Evolutionary conservation across 2,113 vertebrate genomes (phyloP).

Genomic region (Lamprotornis superbus): DNA sequence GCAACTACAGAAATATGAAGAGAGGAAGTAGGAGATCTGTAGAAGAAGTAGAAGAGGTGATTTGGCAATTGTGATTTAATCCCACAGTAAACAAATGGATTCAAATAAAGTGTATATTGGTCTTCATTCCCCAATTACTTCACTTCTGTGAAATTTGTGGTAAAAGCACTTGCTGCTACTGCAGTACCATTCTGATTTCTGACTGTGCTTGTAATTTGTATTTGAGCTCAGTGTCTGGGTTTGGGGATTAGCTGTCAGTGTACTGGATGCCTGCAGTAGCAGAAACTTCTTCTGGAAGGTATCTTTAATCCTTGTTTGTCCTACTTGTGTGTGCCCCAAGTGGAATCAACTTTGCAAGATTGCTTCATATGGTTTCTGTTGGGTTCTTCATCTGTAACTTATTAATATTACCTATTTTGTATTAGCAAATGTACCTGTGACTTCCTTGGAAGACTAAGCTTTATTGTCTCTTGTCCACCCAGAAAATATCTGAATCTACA

Average conservation of each 20-base stretch:
- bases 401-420: neutral
- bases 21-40: neutral
- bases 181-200: neutral
- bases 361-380: neutral
- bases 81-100: neutral
- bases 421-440: neutral
- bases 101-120: neutral
- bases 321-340: neutral
- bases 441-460: neutral
- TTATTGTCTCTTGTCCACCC: neutral
- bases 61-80: neutral
- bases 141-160: neutral
- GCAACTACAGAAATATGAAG: neutral
- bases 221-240: neutral
- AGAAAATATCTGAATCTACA: neutral
- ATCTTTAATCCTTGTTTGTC: neutral
- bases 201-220: neutral
- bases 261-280: neutral
- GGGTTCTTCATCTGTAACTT: neutral
- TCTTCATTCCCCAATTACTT: neutral
- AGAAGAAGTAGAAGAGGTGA: neutral
- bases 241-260: neutral
- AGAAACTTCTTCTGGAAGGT: neutral
- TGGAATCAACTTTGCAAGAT: neutral
- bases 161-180: neutral